Conservation (phyloP, 2,888 invertebrate genomes). For the Dryadula phaetusa region DNA sequence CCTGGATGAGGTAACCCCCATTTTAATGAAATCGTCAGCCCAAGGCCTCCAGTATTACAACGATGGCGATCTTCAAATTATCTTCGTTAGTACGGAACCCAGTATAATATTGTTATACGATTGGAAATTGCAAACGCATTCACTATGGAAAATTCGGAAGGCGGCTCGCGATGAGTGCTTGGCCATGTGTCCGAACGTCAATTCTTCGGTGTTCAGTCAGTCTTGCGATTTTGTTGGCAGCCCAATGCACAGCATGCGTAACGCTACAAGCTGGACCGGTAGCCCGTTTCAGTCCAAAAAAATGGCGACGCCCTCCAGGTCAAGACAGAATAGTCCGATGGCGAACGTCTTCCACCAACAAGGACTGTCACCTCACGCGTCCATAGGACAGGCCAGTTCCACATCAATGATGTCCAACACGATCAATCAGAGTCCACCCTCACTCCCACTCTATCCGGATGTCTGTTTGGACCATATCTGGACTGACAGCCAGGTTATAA, state of each 20-base stretch:
- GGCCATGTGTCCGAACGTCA: constrained; percentile 82
- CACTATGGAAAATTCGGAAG: constrained; percentile 91
- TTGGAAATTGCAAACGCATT: constrained; percentile 90
- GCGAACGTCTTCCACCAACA: constrained; percentile 76
- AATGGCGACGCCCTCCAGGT: constrained; percentile 64
- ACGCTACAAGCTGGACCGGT: constrained; percentile 68
- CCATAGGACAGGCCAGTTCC: constrained; percentile 75
- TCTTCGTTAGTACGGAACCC: constrained; percentile 90
- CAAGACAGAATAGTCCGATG: constrained; percentile 75
- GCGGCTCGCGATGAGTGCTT: constrained; percentile 89
- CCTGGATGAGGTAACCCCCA: constrained; percentile 94
- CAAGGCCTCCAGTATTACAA: constrained; percentile 85
- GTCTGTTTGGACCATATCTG: constrained; percentile 95
- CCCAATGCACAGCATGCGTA: constrained; percentile 68
- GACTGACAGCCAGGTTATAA: constrained; percentile 87
- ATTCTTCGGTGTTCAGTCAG: constrained; percentile 72
- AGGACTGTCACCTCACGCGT: constrained; percentile 76
- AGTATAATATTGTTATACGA: constrained; percentile 94
- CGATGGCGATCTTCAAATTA: constrained; percentile 87
- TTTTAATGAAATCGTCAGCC: constrained; percentile 87
- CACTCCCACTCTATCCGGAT: constrained; percentile 91
- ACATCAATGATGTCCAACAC: constrained; percentile 78
- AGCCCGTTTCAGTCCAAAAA: constrained; percentile 74
- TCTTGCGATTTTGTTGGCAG: constrained; percentile 73
- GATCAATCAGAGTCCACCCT: constrained; percentile 76